Evolutionary conservation across 2,797 vertebrate genomes (phyloP), one percentile per base, ranked within the genome.

Genomic region (Eremophila alpestris): DNA sequence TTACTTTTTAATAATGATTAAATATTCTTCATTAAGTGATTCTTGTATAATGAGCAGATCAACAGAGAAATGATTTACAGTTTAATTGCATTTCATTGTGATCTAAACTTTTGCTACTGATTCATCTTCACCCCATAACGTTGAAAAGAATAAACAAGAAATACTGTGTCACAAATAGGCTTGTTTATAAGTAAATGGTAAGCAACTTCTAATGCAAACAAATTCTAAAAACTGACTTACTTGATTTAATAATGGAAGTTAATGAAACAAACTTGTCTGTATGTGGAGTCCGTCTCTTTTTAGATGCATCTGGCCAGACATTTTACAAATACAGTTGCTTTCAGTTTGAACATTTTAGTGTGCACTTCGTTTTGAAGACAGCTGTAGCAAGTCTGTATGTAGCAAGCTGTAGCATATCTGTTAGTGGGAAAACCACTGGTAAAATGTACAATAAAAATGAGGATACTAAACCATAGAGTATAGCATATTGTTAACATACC

Each of bases 401-500:
- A 40, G 63, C 63, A 76, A 85, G 40, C 55, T 77, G 40, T 77
- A 62, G 48, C 10, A 1, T 89, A 64, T 84, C 75, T 87, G 54
- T 87, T 95, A 89, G 78, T 94, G 89, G 75, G 90, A 90, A 95
- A 93, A 91, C 48, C 83, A 71, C 81, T 87, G 71, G 65, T 81
- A 40, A 84, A 92, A 94, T 85, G 78, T 83, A 91, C 4, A 14
- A 67, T 85, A 74, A 94, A 93, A 95, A 60, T 64, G 74, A 62
- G 79, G 26, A 56, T 81, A 54, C 65, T 80, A 36, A 54, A 70
- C 56, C 38, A 23, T 13, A 46, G 74, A 70, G 30, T 68, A 18
- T 64, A 94, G 62, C n/a, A 32, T 89, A 89, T 80, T 93, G 74
- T 91, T 95, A 95, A 94, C 89, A 86, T 83, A 90, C 93, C 23